Percentiles rank a stretch among this genome's conserved stretches.
Evolutionary conservation across 2,888 invertebrate species (phyloP).

Genomic region (Cephonodes hylas): DNA sequence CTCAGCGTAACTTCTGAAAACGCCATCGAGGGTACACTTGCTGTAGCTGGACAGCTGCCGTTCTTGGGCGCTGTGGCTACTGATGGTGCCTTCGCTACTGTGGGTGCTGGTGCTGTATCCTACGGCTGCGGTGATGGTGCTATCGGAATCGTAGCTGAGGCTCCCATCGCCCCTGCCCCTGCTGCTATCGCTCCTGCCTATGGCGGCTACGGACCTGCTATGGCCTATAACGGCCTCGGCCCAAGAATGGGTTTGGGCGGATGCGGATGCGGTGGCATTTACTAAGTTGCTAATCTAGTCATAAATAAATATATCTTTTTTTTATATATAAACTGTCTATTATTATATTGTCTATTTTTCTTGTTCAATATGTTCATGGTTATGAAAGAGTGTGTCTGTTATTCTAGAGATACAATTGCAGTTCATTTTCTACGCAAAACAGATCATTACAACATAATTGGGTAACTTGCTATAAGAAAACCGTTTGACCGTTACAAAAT

Average conservation of each 20-base stretch:
- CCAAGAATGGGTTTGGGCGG: background rate
- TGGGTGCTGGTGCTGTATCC: conserved; percentile 37
- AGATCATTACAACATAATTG: no score
- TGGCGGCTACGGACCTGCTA: conserved; percentile 6
- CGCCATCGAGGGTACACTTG: conserved; percentile 38
- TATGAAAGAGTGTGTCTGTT: no score
- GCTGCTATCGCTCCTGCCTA: conserved; percentile 21
- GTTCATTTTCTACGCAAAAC: no score
- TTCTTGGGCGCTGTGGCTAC: conserved; percentile 41
- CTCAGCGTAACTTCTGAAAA: conserved; percentile 49
- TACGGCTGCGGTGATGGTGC: conserved; percentile 36
- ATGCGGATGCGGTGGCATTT: background rate
- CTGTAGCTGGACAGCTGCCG: conserved; percentile 41
- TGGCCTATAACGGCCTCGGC: conserved; percentile 6
- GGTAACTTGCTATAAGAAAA: no score
- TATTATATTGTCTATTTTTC: no score
- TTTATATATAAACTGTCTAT: background rate
- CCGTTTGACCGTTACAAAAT: no score
- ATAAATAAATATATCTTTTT: background rate
- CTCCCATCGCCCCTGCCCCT: conserved; percentile 15
- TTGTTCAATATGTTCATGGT: no score
- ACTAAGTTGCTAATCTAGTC: conserved; percentile 1
- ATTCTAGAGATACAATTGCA: no score
- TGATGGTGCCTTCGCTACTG: conserved; percentile 38
- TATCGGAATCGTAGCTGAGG: conserved; percentile 24